These are phyloP conservation scores for Chrysolina americana DNA, from an alignment of 2,888 invertebrate genomes.

Conservation along the genomic window DNA sequence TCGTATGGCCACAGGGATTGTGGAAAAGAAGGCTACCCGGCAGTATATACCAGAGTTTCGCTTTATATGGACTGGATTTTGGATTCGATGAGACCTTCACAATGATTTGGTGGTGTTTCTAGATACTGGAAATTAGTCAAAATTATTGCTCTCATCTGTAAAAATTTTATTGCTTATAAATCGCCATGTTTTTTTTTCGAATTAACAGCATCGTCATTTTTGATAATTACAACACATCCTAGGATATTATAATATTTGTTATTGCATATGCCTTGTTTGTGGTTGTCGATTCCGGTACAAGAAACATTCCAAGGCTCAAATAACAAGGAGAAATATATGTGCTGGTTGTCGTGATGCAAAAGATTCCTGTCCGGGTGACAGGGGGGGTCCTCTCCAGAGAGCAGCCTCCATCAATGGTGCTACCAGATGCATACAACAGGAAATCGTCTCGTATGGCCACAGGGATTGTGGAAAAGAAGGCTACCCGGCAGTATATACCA, in stretches of 20 bases:
- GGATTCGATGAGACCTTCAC: conserved; percentile 68
- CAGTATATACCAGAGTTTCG: conserved; percentile 78
- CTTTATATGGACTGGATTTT: conserved; percentile 79
- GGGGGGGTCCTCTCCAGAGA: conserved; percentile 76
- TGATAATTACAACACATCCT: too few species aligned
- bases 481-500: conserved; percentile 81
- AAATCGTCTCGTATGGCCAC: conserved; percentile 72
- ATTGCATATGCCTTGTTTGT: too few species aligned
- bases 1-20: conserved; percentile 70
- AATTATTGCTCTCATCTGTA: too few species aligned
- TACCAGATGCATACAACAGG: conserved; percentile 63
- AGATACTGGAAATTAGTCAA: too few species aligned
- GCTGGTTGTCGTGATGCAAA: conserved; percentile 74
- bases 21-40: conserved; percentile 75
- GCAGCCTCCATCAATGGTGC: conserved; percentile 64
- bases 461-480: conserved; percentile 68
- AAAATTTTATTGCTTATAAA: too few species aligned
- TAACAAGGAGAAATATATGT: conserved; percentile 72
- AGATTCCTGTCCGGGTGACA: conserved; percentile 78
- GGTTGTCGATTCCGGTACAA: conserved; percentile 66
- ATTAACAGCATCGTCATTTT: too few species aligned
- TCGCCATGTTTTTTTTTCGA: too few species aligned
- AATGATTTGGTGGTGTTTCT: too few species aligned
- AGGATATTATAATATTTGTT: too few species aligned
- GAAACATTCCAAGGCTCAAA: conserved; percentile 51